phyloP scores from a whole-genome alignment of 2,113 vertebrate genomes.

The Anoura caudifer region DNA sequence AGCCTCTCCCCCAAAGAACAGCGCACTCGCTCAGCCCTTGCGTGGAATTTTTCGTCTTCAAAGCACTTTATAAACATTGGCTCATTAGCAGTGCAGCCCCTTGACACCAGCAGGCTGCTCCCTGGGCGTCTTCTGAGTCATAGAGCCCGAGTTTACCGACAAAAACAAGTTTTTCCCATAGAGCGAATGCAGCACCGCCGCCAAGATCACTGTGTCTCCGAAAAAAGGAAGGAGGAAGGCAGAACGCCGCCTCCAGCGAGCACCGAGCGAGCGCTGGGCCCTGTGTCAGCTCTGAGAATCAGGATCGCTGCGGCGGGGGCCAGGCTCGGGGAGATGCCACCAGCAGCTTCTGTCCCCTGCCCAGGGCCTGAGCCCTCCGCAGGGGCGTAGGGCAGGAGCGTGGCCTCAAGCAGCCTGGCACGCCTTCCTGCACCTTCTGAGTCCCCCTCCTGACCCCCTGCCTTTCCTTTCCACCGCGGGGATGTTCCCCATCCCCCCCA shows the following conservation, averaged over 20 bases:
- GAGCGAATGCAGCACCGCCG: not conserved
- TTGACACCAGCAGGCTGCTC: conserved; percentile 28
- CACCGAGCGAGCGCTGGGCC: no score
- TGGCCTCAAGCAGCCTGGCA: not conserved
- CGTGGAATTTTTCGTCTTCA: not conserved
- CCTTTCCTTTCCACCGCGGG: not conserved
- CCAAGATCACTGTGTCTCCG: not conserved
- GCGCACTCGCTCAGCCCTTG: not conserved
- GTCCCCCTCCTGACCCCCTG: not conserved
- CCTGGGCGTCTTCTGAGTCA: conserved; percentile 50
- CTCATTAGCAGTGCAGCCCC: conserved; percentile 38
- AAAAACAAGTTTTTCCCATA: conserved; percentile 58
- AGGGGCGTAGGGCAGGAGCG: rapidly evolving
- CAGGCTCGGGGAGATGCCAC: not conserved
- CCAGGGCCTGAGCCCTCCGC: not conserved
- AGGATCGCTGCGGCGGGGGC: not conserved
- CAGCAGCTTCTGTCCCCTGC: not conserved
- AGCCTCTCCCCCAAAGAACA: not conserved
- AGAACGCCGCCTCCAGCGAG: not conserved
- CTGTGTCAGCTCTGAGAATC: not conserved
- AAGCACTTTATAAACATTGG: conserved; percentile 38
- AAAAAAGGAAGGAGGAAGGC: not conserved
- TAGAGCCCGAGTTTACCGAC: not conserved
- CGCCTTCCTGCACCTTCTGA: not conserved
- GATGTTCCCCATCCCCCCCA: not conserved